Percentiles rank a stretch among this genome's conserved stretches.
Conservation (phyloP, 1,140 invertebrate species). For the Piezodorus guildinii region DNA sequence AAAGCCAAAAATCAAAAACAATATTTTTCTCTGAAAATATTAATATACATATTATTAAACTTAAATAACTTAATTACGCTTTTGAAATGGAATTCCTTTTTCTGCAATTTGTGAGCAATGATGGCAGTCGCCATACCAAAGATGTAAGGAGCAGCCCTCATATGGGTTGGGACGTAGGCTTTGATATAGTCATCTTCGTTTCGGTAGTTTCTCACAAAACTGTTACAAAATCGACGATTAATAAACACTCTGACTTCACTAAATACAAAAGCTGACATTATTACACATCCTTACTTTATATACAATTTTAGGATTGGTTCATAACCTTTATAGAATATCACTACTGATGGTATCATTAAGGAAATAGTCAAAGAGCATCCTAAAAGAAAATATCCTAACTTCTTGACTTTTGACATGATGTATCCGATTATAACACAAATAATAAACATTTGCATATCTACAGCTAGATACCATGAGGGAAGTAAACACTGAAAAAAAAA, state of each 20-base stretch:
- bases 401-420: constrained; percentile 9
- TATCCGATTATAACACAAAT: constrained; percentile 39
- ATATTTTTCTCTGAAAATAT: no score
- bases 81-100: constrained; percentile 38
- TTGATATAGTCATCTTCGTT: constrained; percentile 28
- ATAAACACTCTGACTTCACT: background rate
- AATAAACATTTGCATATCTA: constrained; percentile 52
- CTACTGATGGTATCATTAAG: background rate
- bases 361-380: background rate
- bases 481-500: constrained; percentile 42
- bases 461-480: constrained; percentile 52
- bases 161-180: constrained; percentile 56
- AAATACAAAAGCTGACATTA: background rate
- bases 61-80: constrained; percentile 29
- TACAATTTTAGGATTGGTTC: background rate
- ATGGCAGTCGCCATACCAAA: constrained; percentile 51
- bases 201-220: constrained; percentile 6
- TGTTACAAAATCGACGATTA: background rate
- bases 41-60: no score
- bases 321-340: background rate
- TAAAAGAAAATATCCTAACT: background rate
- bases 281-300: background rate
- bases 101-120: constrained; percentile 47
- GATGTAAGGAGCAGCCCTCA: constrained; percentile 52
- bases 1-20: no score